Percentiles rank a stretch among this genome's conserved stretches.
Evolutionary conservation across 2,797 vertebrate species (phyloP).

Genomic region (Halcyon badia): DNA sequence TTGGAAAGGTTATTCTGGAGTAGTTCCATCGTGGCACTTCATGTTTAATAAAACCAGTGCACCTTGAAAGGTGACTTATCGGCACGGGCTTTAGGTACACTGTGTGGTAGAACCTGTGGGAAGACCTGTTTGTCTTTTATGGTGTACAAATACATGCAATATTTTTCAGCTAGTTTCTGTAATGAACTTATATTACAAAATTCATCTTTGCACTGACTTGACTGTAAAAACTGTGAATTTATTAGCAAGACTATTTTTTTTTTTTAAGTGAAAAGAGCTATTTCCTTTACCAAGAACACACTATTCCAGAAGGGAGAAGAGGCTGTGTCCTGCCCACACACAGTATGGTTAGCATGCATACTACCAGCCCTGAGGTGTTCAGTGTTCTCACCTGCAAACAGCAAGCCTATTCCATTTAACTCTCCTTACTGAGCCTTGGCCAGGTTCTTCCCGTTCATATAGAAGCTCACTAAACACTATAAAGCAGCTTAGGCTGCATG

Average conservation of each 20-base stretch:
- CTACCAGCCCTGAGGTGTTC: constrained; percentile 3
- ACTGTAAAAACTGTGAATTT: constrained; percentile 63
- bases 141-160: neutral
- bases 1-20: neutral
- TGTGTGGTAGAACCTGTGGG: neutral
- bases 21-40: neutral
- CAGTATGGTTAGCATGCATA: constrained; percentile 51
- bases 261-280: constrained; percentile 40
- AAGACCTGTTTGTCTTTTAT: neutral
- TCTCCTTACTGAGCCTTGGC: neutral
- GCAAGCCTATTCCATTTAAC: neutral
- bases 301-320: constrained; percentile 64
- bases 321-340: constrained; percentile 58
- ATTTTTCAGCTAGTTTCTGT: constrained; percentile 12
- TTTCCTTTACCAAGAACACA: constrained; percentile 45
- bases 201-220: constrained; percentile 53
- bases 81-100: neutral
- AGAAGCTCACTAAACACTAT: neutral
- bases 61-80: neutral
- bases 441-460: neutral
- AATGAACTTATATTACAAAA: neutral
- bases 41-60: neutral
- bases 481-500: neutral
- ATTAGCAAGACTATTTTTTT: constrained; percentile 50
- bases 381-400: neutral